phyloP scores from a whole-genome alignment of 92 coral and sea anemone genomes.

The Porites lobata region DNA sequence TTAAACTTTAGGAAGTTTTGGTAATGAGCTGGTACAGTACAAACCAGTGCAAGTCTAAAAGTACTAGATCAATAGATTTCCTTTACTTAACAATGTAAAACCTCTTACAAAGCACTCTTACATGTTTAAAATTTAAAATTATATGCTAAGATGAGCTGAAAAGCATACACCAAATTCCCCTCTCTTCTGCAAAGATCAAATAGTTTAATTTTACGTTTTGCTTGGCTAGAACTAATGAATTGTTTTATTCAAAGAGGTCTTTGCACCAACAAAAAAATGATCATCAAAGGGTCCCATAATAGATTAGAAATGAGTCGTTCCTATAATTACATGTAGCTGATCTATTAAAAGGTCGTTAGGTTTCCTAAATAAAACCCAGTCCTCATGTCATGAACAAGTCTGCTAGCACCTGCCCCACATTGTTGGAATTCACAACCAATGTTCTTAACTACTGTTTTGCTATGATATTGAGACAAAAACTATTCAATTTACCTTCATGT shows the following conservation, averaged over 20 bases:
- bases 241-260: background rate
- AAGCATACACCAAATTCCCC: background rate
- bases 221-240: constrained; percentile 17
- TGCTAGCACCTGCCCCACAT: background rate
- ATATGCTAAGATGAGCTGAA: too few species aligned
- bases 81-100: too few species aligned
- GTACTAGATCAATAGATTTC: too few species aligned
- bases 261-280: background rate
- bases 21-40: too few species aligned
- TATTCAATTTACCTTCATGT: background rate
- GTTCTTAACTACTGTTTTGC: background rate
- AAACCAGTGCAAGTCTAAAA: too few species aligned
- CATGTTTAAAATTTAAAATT: background rate
- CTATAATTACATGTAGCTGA: background rate
- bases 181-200: background rate
- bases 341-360: background rate
- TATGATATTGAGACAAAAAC: background rate
- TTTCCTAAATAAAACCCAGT: constrained; percentile 22
- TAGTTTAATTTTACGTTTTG: background rate
- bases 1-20: too few species aligned
- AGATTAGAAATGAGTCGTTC: background rate
- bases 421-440: background rate
- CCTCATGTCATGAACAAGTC: background rate
- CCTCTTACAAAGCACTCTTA: too few species aligned
- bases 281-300: background rate